Base-by-base conservation (phyloP, 2,113 vertebrate genomes). In the Ibidorhyncha struthersii region DNA sequence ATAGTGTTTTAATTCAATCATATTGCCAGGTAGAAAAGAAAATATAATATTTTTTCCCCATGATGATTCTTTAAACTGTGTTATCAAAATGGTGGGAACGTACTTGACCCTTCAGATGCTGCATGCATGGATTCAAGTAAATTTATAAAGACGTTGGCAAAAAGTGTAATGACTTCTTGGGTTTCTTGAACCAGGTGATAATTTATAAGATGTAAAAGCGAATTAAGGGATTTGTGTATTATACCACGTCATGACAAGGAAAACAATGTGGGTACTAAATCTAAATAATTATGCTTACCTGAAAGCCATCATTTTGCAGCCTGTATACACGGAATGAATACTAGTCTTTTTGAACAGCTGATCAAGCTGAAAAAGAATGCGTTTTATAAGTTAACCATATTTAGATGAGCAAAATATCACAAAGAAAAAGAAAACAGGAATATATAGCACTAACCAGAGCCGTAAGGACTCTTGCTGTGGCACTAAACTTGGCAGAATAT, bases 221-320 rank as follows among this genome's bases (percentile, higher is more conserved):
- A 38, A 52, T 38, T 59, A 66, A 66, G 12, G 19, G 38, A 59
- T 56, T 79, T 79, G 9, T 38, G 50, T 32, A 36, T 23, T 32
- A 38, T 22, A 47, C 1, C 26, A 43, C 5, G 43, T 7, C 5
- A 72, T 13, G 12, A 58, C 58, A 59, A 71, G 14, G 22, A 49
- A 78, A 63, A 29, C 21, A 3, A 14, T 2, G 2, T n/a, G 10
- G 38, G 30, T 40, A 41, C 25, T 36, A 59, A 61, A 53, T 12
- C 4, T 22, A 19, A 30, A 40, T 7, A 22, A 13, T 61, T 29
- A 29, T 34, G 14, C 90, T 93, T 61, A 98, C 98, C 97, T 97
- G 34, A 98, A 93, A 7, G 79, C 34, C 8, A 56, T 66, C 7
- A 94, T 55, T 58, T 62, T 77, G 86, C 98, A 98, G 49, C 93